Conservation (phyloP, 2,797 vertebrate species). For the Sebastes taczanowskii region DNA sequence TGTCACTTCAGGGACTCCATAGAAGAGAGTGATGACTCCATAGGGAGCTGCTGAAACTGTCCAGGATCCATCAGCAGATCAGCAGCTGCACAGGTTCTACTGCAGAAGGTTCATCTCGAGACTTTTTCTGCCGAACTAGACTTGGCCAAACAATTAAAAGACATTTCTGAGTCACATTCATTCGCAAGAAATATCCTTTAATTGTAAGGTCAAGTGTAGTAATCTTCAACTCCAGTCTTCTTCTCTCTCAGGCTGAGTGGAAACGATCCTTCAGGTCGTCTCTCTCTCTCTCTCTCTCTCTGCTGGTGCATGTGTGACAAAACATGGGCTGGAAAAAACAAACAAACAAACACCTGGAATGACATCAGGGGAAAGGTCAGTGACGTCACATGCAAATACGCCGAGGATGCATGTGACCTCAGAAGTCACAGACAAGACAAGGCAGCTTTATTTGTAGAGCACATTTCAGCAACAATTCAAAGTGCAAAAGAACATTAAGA, state of each 20-base stretch:
- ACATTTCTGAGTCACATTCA: slow-evolving; percentile 77
- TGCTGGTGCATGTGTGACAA: background rate
- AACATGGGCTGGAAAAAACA: background rate
- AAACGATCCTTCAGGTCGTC: background rate
- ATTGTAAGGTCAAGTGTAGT: slow-evolving; percentile 85
- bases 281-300: background rate
- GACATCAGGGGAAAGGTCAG: slow-evolving; percentile 33
- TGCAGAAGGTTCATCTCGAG: background rate
- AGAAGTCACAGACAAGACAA: background rate
- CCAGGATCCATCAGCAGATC: background rate
- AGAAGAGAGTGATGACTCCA: background rate
- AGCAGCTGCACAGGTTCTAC: background rate
- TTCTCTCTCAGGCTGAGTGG: background rate
- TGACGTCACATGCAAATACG: slow-evolving; percentile 10
- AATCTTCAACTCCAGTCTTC: background rate
- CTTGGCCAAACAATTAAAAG: slow-evolving; percentile 86
- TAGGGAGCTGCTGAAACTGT: slow-evolving; percentile 70
- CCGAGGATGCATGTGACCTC: background rate
- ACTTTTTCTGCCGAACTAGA: slow-evolving; percentile 53
- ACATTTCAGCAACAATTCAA: too few species aligned
- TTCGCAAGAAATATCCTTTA: slow-evolving; percentile 88
- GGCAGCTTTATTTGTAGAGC: too few species aligned
- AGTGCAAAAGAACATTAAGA: too few species aligned
- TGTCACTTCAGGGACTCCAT: background rate
- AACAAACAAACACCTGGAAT: slow-evolving; percentile 26